Percentiles rank a stretch among this genome's conserved stretches.
phyloP scores from a whole-genome alignment of 1,140 invertebrate species.

The Drosophila tropicalis region DNA sequence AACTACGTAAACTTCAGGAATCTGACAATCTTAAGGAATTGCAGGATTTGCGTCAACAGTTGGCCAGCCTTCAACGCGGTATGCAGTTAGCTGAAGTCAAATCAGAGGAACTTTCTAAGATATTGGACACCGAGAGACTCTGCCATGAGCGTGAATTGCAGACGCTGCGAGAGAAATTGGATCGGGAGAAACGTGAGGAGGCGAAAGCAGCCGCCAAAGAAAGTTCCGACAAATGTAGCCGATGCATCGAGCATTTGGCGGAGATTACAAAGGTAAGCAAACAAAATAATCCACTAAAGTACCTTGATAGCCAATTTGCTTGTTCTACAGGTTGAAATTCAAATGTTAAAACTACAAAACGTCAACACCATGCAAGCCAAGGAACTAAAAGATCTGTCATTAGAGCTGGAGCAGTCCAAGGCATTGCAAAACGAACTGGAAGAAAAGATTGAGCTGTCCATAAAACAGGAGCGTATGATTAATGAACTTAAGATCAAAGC shows the following conservation, averaged over 20 bases:
- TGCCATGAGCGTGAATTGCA: slow-evolving; percentile 65
- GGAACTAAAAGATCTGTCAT: slow-evolving; percentile 51
- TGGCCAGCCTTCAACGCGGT: slow-evolving; percentile 53
- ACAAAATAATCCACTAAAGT: neutral
- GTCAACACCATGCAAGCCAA: slow-evolving; percentile 58
- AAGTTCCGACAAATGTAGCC: slow-evolving; percentile 58
- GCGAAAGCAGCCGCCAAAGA: slow-evolving; percentile 46
- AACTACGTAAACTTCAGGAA: slow-evolving; percentile 62
- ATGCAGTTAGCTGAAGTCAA: slow-evolving; percentile 73
- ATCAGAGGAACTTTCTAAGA: slow-evolving; percentile 65
- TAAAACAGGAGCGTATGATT: slow-evolving; percentile 84
- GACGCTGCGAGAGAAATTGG: slow-evolving; percentile 51
- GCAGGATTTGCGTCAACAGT: slow-evolving; percentile 60
- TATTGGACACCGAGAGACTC: slow-evolving; percentile 66
- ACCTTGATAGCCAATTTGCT: neutral
- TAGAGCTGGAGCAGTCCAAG: slow-evolving; percentile 57
- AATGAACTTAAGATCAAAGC: slow-evolving; percentile 84
- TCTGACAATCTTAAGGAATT: slow-evolving; percentile 65
- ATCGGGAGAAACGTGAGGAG: slow-evolving; percentile 58
- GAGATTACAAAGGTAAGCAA: slow-evolving; percentile 72
- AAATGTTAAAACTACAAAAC: slow-evolving; percentile 69
- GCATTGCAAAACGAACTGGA: slow-evolving; percentile 44
- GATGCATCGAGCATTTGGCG: slow-evolving; percentile 66
- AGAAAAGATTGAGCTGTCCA: slow-evolving; percentile 65
- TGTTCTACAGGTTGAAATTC: slow-evolving; percentile 68